Base-by-base conservation (phyloP, 2,113 vertebrate genomes). In the Hystrix brachyura region DNA sequence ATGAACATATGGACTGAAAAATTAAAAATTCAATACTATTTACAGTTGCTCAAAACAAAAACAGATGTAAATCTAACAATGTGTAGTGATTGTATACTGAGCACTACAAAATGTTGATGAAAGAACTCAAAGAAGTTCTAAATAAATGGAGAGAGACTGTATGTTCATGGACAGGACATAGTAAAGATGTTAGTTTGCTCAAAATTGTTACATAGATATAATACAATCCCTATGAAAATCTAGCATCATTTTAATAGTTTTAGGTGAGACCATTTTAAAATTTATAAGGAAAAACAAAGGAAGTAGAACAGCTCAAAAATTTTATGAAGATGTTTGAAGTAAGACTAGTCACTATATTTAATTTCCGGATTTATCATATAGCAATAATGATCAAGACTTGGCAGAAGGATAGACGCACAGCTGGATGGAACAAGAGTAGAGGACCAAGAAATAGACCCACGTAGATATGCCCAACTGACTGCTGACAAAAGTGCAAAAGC, bases 211-310 rank as follows among this genome's bases (percentile, higher is more conserved):
- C 38, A 59, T 6, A 83, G 43, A 25, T 69, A 34, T 43, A 72
- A 67, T 19, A 64, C 38, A 51, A 51, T 78, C 6, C 14, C 25
- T 17, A 78, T 51, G 46, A 78, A 78, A 78, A 78, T 51, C 57
- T 80, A 90, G 55, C 62, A 84, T 72, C 34, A 43, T 79, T 84
- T 79, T 94, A 57, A 12, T 90, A 89, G 23, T 85, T 90, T 72
- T 29, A 48, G 29, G n/a, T 53, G 32, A 89, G 60, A 87, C 18
- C 48, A 27, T 86, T 95, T 34, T 90, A 65, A 87, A 95, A 81
- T 71, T 32, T 88, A 71, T 65, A 51, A 51, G 27, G 18, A 67
- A 18, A 67, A 48, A 48, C 2, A 69, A 91, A 87, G 3, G 62
- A 59, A 72, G 19, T 72, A 71, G 38, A 96, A 34, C 59, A 80